Evolutionary conservation across 2,797 vertebrate genomes (phyloP), one percentile per base, ranked within the genome.

Genomic region (Tamandua tetradactyla): DNA sequence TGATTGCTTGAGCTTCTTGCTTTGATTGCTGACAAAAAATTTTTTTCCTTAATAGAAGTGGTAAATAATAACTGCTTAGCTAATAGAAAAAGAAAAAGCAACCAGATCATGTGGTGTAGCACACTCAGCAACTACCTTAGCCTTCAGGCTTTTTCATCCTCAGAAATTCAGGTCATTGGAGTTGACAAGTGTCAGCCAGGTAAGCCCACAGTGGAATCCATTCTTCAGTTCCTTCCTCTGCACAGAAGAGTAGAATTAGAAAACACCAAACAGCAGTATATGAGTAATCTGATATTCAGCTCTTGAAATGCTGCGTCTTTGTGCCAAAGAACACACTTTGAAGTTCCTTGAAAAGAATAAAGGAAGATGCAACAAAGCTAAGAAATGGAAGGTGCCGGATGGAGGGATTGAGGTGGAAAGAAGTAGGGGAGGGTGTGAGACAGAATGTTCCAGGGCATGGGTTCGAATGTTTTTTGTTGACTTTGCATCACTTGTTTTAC

Each of bases 91-190:
- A 30, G 4, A 5, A n/a, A 1, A 0, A 14, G 17, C 4, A 7
- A 23, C 42, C 42, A 64, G 69, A 7, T 13, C 59, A 37, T 23
- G 35, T 47, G 14, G 22, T 20, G 52, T 7, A n/a, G 10, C 75
- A 1, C 2, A 18, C 3, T 1, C 15, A 44, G 66, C n/a, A 47
- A 32, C 35, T 20, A 3, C 22, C 7, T 0, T 0, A 1, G 62
- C 55, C 27, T 11, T 10, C 32, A 23, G 10, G 20, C 44, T 55
- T 62, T 15, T 0, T 57, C 30, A 27, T 18, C 32, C 62, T 61
- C 44, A 13, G 71, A 80, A 84, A 59, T 14, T 32, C 13, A 1
- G n/a, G 17, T 62, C 35, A 25, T 25, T 13, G 1, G 13, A 37
- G 2, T 7, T 6, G 22, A 44, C 25, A 35, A 23, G 30, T 17